Conservation (phyloP, 64 coral and sea anemone genomes). For the Astreopora myriophthalma region DNA sequence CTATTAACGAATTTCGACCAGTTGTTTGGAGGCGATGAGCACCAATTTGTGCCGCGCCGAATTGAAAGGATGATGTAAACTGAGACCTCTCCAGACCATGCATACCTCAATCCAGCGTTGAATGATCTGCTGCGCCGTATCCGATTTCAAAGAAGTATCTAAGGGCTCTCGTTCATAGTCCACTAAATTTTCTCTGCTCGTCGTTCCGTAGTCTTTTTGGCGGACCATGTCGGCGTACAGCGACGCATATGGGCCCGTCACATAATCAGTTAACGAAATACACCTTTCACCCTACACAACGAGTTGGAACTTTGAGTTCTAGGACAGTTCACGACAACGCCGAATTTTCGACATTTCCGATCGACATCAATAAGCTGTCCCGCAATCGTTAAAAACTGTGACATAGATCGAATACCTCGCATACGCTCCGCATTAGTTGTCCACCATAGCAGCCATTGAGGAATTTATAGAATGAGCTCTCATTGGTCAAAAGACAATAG, state of each 20-base stretch:
- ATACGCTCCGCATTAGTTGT: constrained; percentile 11
- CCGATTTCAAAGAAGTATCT: constrained; percentile 32
- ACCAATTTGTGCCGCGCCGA: not conserved
- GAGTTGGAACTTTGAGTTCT: not conserved
- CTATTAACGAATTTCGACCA: not conserved
- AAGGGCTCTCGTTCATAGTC: not conserved
- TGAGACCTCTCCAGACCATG: constrained; percentile 19
- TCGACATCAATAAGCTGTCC: not conserved
- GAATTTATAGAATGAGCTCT: not conserved
- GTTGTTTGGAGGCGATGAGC: not conserved
- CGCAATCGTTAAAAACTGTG: not conserved
- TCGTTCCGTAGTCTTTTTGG: constrained; percentile 12
- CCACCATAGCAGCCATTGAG: constrained; percentile 42
- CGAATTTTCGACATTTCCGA: not conserved
- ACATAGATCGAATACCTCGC: constrained; percentile 16
- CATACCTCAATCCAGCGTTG: constrained; percentile 71
- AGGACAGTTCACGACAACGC: not conserved
- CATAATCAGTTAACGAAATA: not conserved
- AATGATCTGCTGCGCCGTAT: constrained; percentile 57
- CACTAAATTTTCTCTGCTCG: not conserved
- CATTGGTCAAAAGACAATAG: constrained; percentile 13
- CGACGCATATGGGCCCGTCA: constrained; percentile 18
- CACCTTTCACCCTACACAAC: not conserved
- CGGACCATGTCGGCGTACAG: constrained; percentile 6
- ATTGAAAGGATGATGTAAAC: constrained; percentile 35